A percentile compares a stretch with the other conserved stretches of the same genome.
Evolutionary conservation across 1,140 invertebrate species (phyloP).

Genomic region (Theocolax elegans): DNA sequence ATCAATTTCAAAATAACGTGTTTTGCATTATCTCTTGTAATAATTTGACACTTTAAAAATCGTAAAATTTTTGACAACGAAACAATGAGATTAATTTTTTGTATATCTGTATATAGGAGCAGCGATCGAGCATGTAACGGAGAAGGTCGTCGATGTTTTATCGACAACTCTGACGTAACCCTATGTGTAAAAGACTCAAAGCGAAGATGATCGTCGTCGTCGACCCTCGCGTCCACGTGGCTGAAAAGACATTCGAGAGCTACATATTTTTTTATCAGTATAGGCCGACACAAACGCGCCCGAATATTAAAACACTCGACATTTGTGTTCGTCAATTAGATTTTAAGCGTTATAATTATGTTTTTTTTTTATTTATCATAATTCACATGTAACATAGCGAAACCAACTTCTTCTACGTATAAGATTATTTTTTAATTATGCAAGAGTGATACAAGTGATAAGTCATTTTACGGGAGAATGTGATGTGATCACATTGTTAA

Average conservation of each 20-base stretch:
- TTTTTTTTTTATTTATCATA: slow-evolving; percentile 26
- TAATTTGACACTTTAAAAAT: too few relatives aligned
- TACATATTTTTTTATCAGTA: slow-evolving; percentile 22
- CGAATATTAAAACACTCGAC: background rate
- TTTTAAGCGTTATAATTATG: slow-evolving; percentile 19
- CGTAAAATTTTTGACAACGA: too few relatives aligned
- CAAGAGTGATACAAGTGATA: slow-evolving; percentile 19
- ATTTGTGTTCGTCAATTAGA: background rate
- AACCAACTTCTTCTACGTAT: slow-evolving; percentile 2
- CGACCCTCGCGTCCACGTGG: too few relatives aligned
- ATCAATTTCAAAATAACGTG: too few relatives aligned
- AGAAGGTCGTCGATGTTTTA: slow-evolving; percentile 40
- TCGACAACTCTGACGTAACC: slow-evolving; percentile 42
- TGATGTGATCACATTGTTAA: slow-evolving; percentile 34
- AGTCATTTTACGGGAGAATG: background rate
- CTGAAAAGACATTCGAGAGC: too few relatives aligned
- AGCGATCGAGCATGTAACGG: slow-evolving; percentile 36
- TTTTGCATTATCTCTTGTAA: too few relatives aligned
- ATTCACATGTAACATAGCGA: slow-evolving; percentile 20
- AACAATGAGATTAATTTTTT: too few relatives aligned
- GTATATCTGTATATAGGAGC: slow-evolving; percentile 18
- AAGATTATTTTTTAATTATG: slow-evolving; percentile 25
- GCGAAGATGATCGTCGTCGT: slow-evolving; percentile 23
- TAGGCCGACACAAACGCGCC: background rate
- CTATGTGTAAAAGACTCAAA: background rate